phyloP scores from a whole-genome alignment of 1,140 invertebrate genomes.

The Neuroterus valhalla region DNA sequence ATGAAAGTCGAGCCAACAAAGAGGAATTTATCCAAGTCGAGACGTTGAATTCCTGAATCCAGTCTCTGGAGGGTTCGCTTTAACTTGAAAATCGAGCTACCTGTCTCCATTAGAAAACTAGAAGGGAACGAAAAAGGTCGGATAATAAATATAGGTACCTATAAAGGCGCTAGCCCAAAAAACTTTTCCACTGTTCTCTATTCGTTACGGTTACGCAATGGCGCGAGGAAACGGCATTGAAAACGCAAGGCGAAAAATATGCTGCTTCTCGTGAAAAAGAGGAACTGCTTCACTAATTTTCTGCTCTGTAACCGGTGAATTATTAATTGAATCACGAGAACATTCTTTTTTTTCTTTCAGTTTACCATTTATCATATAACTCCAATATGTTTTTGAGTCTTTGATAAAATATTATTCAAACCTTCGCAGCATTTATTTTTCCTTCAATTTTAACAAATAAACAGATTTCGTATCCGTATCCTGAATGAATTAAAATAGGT shows the following conservation, averaged over 20 bases:
- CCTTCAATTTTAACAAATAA: too few species aligned
- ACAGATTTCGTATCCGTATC: too few species aligned
- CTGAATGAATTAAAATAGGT: too few species aligned
- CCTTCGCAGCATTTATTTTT: too few species aligned
- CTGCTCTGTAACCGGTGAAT: too few species aligned
- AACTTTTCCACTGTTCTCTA: background rate
- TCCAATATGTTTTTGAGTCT: too few species aligned
- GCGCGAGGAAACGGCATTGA: background rate
- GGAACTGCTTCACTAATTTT: too few species aligned
- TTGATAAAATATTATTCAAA: too few species aligned
- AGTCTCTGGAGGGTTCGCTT: conserved; percentile 16
- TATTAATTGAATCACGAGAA: too few species aligned
- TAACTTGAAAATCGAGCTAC: conserved; percentile 25
- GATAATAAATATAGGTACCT: conserved; percentile 24
- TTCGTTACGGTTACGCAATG: background rate
- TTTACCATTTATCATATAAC: too few species aligned
- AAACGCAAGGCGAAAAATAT: background rate
- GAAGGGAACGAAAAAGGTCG: conserved; percentile 19
- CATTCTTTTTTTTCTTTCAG: too few species aligned
- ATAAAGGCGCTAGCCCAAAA: conserved; percentile 1
- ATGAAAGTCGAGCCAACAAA: conserved; percentile 11
- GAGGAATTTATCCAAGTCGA: conserved; percentile 10
- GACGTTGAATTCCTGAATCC: conserved; percentile 23
- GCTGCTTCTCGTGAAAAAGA: too few species aligned
- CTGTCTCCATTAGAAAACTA: conserved; percentile 14